Evolutionary conservation across 2,113 vertebrate species (phyloP).

Genomic region (Salvelinus namaycush): DNA sequence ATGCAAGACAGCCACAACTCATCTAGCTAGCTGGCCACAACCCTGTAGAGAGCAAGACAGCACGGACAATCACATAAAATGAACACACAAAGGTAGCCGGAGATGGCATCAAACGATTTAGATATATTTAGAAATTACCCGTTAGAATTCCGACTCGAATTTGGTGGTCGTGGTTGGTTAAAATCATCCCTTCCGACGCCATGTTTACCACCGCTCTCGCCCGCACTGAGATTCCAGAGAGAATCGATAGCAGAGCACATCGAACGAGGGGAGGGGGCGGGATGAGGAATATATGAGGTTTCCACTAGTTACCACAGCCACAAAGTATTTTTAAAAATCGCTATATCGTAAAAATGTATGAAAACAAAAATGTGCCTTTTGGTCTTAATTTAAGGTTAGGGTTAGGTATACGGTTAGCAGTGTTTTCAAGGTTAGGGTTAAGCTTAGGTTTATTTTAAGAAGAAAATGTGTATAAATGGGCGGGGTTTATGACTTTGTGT

Average conservation of each 20-base stretch:
- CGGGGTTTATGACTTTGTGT: no score
- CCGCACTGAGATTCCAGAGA: slow-evolving; percentile 64
- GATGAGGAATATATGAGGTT: background rate
- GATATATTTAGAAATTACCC: slow-evolving; percentile 71
- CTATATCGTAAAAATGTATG: no score
- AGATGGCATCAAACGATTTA: background rate
- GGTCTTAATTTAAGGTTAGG: no score
- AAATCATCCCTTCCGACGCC: slow-evolving; percentile 95
- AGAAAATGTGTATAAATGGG: no score
- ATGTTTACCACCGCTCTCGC: slow-evolving; percentile 86
- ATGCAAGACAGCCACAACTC: no score
- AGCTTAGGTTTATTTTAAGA: no score
- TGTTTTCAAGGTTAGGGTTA: no score
- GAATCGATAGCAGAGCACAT: slow-evolving; percentile 52
- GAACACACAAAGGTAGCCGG: slow-evolving; percentile 24
- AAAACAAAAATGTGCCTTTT: no score
- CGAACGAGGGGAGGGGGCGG: slow-evolving; percentile 33
- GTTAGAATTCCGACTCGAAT: slow-evolving; percentile 93
- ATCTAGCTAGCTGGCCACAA: slow-evolving; percentile 13
- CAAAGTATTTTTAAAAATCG: no score
- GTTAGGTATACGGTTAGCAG: no score
- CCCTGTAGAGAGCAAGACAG: slow-evolving; percentile 22
- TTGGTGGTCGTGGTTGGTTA: slow-evolving; percentile 97
- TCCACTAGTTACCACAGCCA: no score
- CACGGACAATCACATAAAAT: slow-evolving; percentile 46